Evolutionary conservation across 2,797 vertebrate species (phyloP), one percentile per base, ranked within the genome.

Genomic region (Microctenopoma stevenorrisi): DNA sequence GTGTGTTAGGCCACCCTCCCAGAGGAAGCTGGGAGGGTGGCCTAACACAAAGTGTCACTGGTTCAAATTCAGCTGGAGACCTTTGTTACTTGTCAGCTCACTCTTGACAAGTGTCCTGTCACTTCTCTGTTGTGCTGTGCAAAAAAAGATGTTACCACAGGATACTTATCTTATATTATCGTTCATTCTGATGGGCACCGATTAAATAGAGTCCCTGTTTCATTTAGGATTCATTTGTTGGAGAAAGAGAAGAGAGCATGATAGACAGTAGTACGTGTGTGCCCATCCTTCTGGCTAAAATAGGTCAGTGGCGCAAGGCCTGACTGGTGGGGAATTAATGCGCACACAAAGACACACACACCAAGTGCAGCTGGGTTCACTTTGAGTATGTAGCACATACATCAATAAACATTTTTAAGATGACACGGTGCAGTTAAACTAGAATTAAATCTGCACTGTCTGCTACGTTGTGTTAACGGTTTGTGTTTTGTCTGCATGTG

Each of bases 291-390:
- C 38, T 69, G n/a, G 62, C 64, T 79, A 82, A 90, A 84, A 78
- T 87, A 87, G 82, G 88, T 86, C 77, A 84, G 56, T 69, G 59
- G 76, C 68, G 38, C 76, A 65, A 75, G 64, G 78, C 51, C 40
- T 6, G 2, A 72, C 68, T 60, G 72, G 58, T 63, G 60, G 28
- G 67, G 56, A 74, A 61, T 79, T 69, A 74, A 69, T 54, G 26
- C 37, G 78, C 38, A 72, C 57, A 77, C 52, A 71, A 22, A 22
- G 22, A 22, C 55, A 71, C 40, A 74, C 33, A 52, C 35, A 66
- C 68, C 68, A 64, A 55, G 62, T 66, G 16, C 75, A 82, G 69
- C 82, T 79, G 76, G 26, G 47, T 69, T 80, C 55, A 81, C 49
- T 78, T 72, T 78, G 68, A 38, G 38, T 58, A 44, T 60, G 47